These are phyloP conservation scores for Oostethus manadensis DNA, from an alignment of 2,113 vertebrate genomes.

Conservation along the genomic window DNA sequence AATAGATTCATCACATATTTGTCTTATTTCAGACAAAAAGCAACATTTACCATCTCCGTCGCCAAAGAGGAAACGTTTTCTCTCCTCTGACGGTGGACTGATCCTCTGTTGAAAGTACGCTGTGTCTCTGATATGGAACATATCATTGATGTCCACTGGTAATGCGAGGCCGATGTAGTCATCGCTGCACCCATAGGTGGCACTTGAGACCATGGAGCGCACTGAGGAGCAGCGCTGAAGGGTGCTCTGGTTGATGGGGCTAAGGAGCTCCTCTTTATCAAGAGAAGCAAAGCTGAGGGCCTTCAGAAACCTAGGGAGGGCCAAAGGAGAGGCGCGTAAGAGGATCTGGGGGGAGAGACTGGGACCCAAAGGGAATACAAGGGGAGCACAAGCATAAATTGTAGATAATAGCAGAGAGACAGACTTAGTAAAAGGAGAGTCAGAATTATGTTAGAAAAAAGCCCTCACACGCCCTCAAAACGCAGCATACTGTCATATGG, in stretches of 20 bases:
- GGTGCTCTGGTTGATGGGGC: conserved; percentile 94
- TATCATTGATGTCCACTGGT: conserved; percentile 90
- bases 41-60: conserved; percentile 73
- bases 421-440: conserved; percentile 15
- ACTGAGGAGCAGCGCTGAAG: conserved; percentile 95
- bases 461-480: too few species aligned
- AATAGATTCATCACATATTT: background rate
- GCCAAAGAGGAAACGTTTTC: conserved; percentile 75
- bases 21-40: background rate
- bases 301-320: conserved; percentile 89
- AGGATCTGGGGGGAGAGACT: conserved; percentile 63
- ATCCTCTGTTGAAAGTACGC: conserved; percentile 94
- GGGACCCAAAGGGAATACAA: conserved; percentile 31
- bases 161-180: conserved; percentile 94
- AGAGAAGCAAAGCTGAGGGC: conserved; percentile 96
- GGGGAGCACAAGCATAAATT: conserved; percentile 26
- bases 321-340: conserved; percentile 60
- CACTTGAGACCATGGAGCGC: conserved; percentile 94
- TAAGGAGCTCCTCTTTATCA: conserved; percentile 97
- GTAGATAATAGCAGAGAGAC: conserved; percentile 38
- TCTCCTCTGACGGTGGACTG: conserved; percentile 84
- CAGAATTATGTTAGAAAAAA: background rate
- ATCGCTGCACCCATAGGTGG: conserved; percentile 85
- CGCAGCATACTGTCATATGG: too few species aligned
- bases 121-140: conserved; percentile 90